phyloP scores from a whole-genome alignment of 2,113 vertebrate species.

The Brachirus orientalis region DNA sequence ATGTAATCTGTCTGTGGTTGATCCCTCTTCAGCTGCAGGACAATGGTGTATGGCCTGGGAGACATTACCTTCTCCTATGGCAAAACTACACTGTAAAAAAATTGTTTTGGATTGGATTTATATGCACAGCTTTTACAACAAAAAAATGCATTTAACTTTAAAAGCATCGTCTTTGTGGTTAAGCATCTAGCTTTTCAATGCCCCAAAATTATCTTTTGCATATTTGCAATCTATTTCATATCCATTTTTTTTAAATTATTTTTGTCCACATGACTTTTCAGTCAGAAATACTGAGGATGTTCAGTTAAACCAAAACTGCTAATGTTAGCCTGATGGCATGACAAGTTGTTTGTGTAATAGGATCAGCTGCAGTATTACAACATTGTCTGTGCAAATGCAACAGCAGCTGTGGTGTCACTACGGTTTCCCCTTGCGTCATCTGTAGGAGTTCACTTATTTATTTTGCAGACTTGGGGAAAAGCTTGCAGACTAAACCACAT shows the following conservation, averaged over 20 bases:
- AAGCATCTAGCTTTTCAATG: too few species aligned
- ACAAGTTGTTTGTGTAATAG: background rate
- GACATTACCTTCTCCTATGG: background rate
- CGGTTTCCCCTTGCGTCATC: slow-evolving; percentile 11
- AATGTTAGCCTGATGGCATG: background rate
- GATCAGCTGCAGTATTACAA: slow-evolving; percentile 4
- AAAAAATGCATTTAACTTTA: background rate
- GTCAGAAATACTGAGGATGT: too few species aligned
- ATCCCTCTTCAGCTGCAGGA: slow-evolving; percentile 40
- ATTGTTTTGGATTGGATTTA: too few species aligned
- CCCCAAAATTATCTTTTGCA: too few species aligned
- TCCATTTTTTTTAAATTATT: too few species aligned
- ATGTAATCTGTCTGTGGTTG: slow-evolving; percentile 37
- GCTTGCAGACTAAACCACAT: slow-evolving; percentile 30
- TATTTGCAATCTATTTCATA: too few species aligned
- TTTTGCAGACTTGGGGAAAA: slow-evolving; percentile 31
- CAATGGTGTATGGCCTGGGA: slow-evolving; percentile 36
- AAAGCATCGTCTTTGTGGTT: background rate
- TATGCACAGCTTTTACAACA: background rate
- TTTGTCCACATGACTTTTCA: background rate
- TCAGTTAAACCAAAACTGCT: background rate
- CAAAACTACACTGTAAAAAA: background rate
- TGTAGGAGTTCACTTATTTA: slow-evolving; percentile 21
- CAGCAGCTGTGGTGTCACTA: slow-evolving; percentile 5
- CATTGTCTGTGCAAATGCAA: slow-evolving; percentile 16